Conservation (phyloP, 92 coral and sea anemone genomes). For the Palythoa grandis region DNA sequence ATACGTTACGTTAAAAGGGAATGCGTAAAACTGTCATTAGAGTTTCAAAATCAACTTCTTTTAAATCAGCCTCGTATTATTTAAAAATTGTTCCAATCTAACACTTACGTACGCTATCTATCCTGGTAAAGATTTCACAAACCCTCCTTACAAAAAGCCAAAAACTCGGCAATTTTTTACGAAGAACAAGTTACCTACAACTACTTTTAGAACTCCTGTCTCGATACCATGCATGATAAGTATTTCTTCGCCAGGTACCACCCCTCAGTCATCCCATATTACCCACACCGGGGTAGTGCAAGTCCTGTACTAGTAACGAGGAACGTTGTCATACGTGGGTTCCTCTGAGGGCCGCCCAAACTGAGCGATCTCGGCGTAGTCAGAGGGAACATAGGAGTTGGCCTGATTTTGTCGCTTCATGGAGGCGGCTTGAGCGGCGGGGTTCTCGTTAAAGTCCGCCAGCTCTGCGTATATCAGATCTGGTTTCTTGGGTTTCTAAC, state of each 20-base stretch:
- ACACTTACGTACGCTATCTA: too few relatives aligned
- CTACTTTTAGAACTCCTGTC: not conserved
- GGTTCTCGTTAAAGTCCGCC: conserved; percentile 3
- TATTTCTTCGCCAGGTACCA: conserved; percentile 3
- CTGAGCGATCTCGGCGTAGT: conserved; percentile 33
- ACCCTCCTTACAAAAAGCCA: not conserved
- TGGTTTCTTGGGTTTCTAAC: conserved; percentile 16
- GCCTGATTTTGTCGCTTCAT: not conserved
- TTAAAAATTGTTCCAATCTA: too few relatives aligned
- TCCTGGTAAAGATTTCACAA: too few relatives aligned
- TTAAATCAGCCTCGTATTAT: too few relatives aligned
- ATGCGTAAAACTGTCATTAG: too few relatives aligned
- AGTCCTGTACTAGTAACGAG: conserved; percentile 9
- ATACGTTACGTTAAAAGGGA: too few relatives aligned
- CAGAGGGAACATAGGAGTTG: not conserved
- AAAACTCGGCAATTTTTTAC: not conserved
- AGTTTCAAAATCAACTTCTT: too few relatives aligned
- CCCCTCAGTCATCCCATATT: not conserved
- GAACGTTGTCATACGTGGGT: conserved; percentile 31
- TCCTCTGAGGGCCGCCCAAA: conserved; percentile 9
- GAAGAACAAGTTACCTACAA: not conserved
- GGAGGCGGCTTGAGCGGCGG: conserved; percentile 17
- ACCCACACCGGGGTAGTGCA: not conserved
- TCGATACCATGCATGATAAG: not conserved
- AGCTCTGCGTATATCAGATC: conserved; percentile 24